Conservation (phyloP, 2,888 invertebrate genomes). For the Chrysolina americana region DNA sequence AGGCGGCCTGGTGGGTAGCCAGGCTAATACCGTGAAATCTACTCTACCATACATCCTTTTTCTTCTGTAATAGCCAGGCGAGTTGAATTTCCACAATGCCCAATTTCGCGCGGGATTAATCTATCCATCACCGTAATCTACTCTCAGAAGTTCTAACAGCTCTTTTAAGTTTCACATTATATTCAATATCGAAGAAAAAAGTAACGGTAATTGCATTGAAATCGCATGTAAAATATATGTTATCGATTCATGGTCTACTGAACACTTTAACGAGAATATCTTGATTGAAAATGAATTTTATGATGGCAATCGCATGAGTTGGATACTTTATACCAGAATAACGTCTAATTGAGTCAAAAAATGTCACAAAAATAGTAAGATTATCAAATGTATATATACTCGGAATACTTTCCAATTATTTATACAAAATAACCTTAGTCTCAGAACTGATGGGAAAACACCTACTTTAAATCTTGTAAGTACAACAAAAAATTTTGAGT, state of each 20-base stretch:
- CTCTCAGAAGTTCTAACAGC: slow-evolving; percentile 29
- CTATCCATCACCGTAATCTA: slow-evolving; percentile 33
- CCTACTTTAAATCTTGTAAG: no score
- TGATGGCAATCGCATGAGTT: neutral
- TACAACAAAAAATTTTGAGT: no score
- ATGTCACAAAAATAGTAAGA: no score
- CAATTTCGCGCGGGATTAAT: slow-evolving; percentile 29
- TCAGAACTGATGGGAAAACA: no score
- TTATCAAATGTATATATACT: no score
- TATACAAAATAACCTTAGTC: no score
- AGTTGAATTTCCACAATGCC: slow-evolving; percentile 32
- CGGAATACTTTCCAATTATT: no score
- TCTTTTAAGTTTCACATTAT: slow-evolving; percentile 13
- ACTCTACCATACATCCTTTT: slow-evolving; percentile 56
- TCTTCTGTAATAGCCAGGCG: slow-evolving; percentile 34
- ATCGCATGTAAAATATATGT: slow-evolving; percentile 11
- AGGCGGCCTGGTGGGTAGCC: slow-evolving; percentile 43
- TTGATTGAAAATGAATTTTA: neutral
- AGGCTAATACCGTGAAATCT: slow-evolving; percentile 53
- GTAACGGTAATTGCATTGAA: slow-evolving; percentile 10
- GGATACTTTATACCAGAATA: no score
- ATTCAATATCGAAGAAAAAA: neutral
- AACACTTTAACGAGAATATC: slow-evolving; percentile 3
- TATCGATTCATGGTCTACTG: neutral
- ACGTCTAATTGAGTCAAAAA: no score